Conservation (phyloP, 1,140 invertebrate genomes). For the Drosophila watanabei region DNA sequence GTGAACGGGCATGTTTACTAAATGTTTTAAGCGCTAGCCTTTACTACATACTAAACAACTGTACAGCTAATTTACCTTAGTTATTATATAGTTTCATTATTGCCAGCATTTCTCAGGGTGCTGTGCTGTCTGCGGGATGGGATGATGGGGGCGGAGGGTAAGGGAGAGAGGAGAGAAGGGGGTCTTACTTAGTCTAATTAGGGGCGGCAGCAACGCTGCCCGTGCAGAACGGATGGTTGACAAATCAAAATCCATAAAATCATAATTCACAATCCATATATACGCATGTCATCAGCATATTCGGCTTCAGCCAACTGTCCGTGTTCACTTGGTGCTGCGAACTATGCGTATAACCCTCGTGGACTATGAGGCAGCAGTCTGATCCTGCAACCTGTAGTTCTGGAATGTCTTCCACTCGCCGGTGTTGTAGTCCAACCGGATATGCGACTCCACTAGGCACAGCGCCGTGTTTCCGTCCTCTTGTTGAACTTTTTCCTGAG, state of each 20-base stretch:
- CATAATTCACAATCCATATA: conserved; percentile 27
- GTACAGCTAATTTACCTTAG: conserved; percentile 82
- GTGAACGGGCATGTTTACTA: conserved; percentile 55
- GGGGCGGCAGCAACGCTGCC: conserved; percentile 34
- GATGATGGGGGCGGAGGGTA: not conserved
- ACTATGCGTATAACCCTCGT: conserved; percentile 79
- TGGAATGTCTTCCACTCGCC: conserved; percentile 95
- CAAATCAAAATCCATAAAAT: conserved; percentile 49
- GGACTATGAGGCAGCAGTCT: conserved; percentile 76
- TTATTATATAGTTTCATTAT: conserved; percentile 74
- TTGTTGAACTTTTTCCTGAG: conserved; percentile 89
- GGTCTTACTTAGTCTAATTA: conserved; percentile 66
- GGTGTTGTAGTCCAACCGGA: conserved; percentile 95
- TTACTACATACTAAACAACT: conserved; percentile 74
- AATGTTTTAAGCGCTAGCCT: conserved; percentile 76
- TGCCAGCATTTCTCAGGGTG: conserved; percentile 42
- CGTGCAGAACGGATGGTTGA: conserved; percentile 55
- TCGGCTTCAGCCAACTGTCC: conserved; percentile 34
- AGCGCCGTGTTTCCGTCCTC: conserved; percentile 88
- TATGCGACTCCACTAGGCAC: conserved; percentile 92
- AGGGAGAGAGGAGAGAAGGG: not conserved
- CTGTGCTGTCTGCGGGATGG: conserved; percentile 25
- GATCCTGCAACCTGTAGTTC: conserved; percentile 88
- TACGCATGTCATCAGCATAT: conserved; percentile 31
- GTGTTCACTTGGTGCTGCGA: conserved; percentile 59